Evolutionary conservation across 2,888 invertebrate genomes (phyloP).

Genomic region (Catocala nupta): DNA sequence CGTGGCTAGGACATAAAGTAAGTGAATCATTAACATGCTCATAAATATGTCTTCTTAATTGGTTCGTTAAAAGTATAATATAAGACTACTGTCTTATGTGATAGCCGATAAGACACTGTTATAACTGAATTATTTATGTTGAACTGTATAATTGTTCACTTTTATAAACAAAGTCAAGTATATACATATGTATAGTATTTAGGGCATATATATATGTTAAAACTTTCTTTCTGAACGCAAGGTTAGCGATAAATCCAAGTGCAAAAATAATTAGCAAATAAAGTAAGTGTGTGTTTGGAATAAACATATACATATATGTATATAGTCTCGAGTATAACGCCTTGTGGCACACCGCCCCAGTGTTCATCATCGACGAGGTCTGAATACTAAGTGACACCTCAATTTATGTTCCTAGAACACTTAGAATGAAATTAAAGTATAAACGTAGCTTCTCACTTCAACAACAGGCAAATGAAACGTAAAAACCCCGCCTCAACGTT

Average conservation of each 20-base stretch:
- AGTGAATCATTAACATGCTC: too few relatives aligned
- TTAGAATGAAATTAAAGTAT: slow-evolving; percentile 30
- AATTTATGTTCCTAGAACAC: slow-evolving; percentile 30
- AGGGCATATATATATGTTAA: too few relatives aligned
- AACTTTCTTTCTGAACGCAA: neutral
- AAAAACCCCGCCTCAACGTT: slow-evolving; percentile 33
- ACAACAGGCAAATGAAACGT: slow-evolving; percentile 31
- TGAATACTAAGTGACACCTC: slow-evolving; percentile 47
- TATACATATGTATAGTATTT: too few relatives aligned
- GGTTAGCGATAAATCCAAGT: slow-evolving; percentile 13
- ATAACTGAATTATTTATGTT: too few relatives aligned
- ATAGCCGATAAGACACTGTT: too few relatives aligned
- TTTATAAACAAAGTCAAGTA: too few relatives aligned
- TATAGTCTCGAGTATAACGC: slow-evolving; percentile 29
- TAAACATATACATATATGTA: slow-evolving; percentile 25
- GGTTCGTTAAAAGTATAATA: too few relatives aligned
- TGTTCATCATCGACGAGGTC: slow-evolving; percentile 32
- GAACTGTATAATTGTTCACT: too few relatives aligned
- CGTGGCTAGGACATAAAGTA: too few relatives aligned
- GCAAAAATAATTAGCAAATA: slow-evolving; percentile 34
- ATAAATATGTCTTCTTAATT: too few relatives aligned
- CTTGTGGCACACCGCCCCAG: slow-evolving; percentile 44
- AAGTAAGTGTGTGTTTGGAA: slow-evolving; percentile 27
- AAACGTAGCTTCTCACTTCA: slow-evolving; percentile 31
- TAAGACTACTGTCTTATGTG: too few relatives aligned